phyloP scores from a whole-genome alignment of 2,797 vertebrate species.

The Picus viridis region DNA sequence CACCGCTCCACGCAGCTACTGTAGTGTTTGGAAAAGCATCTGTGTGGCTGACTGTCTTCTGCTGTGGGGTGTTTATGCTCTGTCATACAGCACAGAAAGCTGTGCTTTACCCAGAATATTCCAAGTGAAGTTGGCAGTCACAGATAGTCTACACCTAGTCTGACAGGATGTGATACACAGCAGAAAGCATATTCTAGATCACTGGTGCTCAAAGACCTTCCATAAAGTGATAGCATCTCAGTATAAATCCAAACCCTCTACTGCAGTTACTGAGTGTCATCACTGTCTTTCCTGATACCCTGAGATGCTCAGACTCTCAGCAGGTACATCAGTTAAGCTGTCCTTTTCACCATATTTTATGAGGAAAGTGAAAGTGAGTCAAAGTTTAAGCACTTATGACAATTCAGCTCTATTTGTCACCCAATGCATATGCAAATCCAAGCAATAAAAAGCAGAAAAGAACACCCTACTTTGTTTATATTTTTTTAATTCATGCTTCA shows the following conservation, averaged over 20 bases:
- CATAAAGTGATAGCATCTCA: not conserved
- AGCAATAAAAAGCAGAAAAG: not conserved
- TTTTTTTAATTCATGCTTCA: not conserved
- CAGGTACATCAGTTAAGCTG: not conserved
- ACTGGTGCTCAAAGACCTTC: not conserved
- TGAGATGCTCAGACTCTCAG: not conserved
- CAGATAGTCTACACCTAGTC: not conserved
- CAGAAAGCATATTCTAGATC: not conserved
- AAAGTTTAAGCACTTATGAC: not conserved
- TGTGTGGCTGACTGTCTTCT: not conserved
- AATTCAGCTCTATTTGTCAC: not conserved
- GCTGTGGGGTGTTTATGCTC: not conserved
- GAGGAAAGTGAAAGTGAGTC: not conserved
- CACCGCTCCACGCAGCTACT: not conserved
- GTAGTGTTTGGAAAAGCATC: not conserved
- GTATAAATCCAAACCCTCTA: not conserved
- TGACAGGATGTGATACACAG: not conserved
- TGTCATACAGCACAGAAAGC: not conserved
- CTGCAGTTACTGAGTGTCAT: not conserved
- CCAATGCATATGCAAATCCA: not conserved
- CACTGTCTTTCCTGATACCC: not conserved
- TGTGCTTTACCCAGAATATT: not conserved
- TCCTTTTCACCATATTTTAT: not conserved
- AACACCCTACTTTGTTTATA: accelerated
- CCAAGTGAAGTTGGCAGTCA: not conserved